Base-by-base conservation (phyloP, 2,113 vertebrate genomes). In the Daboia siamensis region DNA sequence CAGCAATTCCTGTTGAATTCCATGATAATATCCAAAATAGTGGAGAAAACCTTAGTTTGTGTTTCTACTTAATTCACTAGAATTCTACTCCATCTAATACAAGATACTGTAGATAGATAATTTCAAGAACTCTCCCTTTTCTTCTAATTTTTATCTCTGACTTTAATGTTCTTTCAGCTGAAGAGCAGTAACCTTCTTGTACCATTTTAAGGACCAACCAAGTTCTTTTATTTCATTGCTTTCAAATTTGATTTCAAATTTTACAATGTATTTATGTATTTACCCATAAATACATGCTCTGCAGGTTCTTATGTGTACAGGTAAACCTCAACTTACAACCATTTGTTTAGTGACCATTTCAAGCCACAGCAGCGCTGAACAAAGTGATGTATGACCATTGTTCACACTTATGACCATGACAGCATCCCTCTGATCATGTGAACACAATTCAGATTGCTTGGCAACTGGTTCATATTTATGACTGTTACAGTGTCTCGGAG, bases 1-100 rank as follows among this genome's bases (percentile, higher is more conserved):
- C 94, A 93, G 52, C 11, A 87, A 95, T 95, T 95, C 90, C 94
- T 91, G 93, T 93, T 95, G 92, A 86, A 39, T 91, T 95, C 0
- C 0, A 86, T 80, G 86, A 91, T 94, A 94, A 95, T 91, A 55
- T 13, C 33, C 33, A 26, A 94, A 80, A 80, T 15, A 86, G 0
- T 26, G 23, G 84, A 4, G 44, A 26, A 48, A 46, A 12, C 48
- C 12, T 12, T 86, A 7, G 51, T 12, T 29, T 52, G 48, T 17
- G 48, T 29, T 86, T 24, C 26, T 86, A 29, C 48, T 86, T 15
- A 74, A 15, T 33, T 74, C n/a, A 33, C 15, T 74, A 39, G 15
- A 74, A 39, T 74, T 39, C n/a, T 33, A 17, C n/a, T 20, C 69
- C n/a, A 74, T 74, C n/a, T 5, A 39, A 33, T 74, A 17, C 13